These are phyloP conservation scores for Drosophila takahashii DNA, from an alignment of 1,140 invertebrate species.

Conservation along the genomic window DNA sequence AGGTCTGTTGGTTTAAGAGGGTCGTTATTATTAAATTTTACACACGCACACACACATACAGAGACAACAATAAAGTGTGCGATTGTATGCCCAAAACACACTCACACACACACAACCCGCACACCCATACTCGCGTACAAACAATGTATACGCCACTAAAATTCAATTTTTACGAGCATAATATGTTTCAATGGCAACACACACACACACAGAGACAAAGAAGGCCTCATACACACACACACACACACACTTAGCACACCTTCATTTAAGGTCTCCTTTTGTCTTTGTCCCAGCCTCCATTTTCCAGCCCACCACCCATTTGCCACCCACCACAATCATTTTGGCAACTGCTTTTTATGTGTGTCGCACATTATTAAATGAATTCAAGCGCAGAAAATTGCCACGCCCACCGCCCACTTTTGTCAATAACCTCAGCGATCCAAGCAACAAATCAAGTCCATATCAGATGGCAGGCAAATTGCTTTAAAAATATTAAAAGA, in stretches of 20 bases:
- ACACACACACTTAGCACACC: constrained; percentile 27
- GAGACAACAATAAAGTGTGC: constrained; percentile 68
- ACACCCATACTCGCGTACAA: constrained; percentile 12
- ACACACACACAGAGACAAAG: constrained; percentile 41
- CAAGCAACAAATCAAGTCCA: constrained; percentile 47
- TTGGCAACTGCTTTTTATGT: constrained; percentile 79
- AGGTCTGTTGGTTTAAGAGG: constrained; percentile 71
- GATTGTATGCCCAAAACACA: constrained; percentile 70
- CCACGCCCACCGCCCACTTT: constrained; percentile 18
- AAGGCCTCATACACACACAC: not conserved
- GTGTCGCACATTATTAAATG: constrained; percentile 81
- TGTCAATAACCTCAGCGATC: constrained; percentile 46
- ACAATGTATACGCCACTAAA: constrained; percentile 70
- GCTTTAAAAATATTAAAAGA: constrained; percentile 21
- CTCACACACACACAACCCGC: constrained; percentile 11
- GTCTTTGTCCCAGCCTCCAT: constrained; percentile 27
- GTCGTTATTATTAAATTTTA: constrained; percentile 83
- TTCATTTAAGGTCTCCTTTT: constrained; percentile 36
- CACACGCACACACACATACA: constrained; percentile 48
- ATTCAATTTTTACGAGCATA: constrained; percentile 82
- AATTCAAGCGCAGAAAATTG: constrained; percentile 78
- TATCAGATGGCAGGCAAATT: constrained; percentile 68
- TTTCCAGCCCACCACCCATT: constrained; percentile 13
- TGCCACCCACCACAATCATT: constrained; percentile 60
- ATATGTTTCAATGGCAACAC: constrained; percentile 82